Evolutionary conservation across 2,888 invertebrate species (phyloP), one percentile per base, ranked within the genome.

Genomic region (Dryocosmus kuriphilus): DNA sequence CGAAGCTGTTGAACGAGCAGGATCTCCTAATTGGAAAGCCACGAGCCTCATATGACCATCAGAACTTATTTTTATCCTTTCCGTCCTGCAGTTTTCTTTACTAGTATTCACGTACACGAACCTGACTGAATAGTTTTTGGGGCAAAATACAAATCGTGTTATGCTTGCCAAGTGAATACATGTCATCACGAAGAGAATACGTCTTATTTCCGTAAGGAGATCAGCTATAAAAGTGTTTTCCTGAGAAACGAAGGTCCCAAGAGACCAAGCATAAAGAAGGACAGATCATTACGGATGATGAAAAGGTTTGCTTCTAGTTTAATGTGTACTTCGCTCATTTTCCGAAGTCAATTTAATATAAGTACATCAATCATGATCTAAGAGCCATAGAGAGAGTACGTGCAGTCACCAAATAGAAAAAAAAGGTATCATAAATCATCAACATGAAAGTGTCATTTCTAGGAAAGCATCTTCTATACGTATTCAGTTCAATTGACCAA

Each of bases 271-370:
- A 22, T n/a, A n/a, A 22, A 22, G 55, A 60, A n/a, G n/a, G n/a
- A 27, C 27, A 60, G 60, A 60, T 27, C 60, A 60, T 60, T 60
- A 60, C 60, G 60, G n/a, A 60, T 60, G 60, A 60, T 60, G 27
- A 27, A 57, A 6, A 57, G 57, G 57, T 57, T 24, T 57, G 24
- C 24, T 24, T 14, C 7, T 24, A 24, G 24, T 9, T 57, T 51
- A n/a, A n/a, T n/a, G 4, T n/a, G n/a, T n/a, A 51, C 51, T 51
- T 51, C n/a, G n/a, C 51, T n/a, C 8, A n/a, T 51, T 51, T 51
- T n/a, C n/a, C n/a, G 51, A 8, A n/a, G 51, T n/a, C 8, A 51
- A 51, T n/a, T 51, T 51, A 51, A 51, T 8, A 51, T n/a, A 51
- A 51, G 8, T 14, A 14, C 14, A 14, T 41, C 41, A 41, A 14